Conservation (phyloP, 2,113 vertebrate species). For the Aramus guarauna region DNA sequence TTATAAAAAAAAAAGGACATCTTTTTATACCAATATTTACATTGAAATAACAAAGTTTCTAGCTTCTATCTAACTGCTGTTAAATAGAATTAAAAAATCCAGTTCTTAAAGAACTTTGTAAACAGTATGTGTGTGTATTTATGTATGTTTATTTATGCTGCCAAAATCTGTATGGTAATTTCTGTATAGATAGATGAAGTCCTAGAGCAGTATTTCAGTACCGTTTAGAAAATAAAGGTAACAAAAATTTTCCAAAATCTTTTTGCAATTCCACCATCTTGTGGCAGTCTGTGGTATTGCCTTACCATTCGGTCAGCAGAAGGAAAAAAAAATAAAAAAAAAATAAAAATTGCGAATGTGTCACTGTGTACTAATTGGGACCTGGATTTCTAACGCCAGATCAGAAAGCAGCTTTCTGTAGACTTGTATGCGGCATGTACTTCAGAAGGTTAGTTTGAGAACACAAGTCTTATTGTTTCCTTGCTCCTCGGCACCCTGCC, state of each 20-base stretch:
- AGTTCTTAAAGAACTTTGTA: neutral
- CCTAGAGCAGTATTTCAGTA: neutral
- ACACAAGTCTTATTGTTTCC: neutral
- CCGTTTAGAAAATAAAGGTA: neutral
- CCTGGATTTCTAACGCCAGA: neutral
- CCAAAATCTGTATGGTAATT: neutral
- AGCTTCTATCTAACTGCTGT: neutral
- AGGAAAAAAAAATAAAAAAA: neutral
- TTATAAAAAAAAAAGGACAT: neutral
- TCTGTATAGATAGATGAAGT: neutral
- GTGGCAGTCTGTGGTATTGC: neutral
- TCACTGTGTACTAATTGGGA: fast-evolving
- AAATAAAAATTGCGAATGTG: neutral
- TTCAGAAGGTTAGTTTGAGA: neutral
- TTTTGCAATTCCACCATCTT: conserved; percentile 32
- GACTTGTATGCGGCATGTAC: neutral
- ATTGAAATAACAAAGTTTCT: neutral
- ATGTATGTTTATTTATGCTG: neutral
- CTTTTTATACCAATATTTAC: neutral
- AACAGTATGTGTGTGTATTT: neutral
- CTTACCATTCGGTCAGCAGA: neutral
- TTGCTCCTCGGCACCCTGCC: neutral
- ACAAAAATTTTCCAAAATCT: neutral
- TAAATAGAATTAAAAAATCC: neutral
- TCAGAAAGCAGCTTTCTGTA: neutral